A percentile compares a stretch with the other conserved stretches of the same genome.
These are phyloP conservation scores for Protomyctophum bolini DNA, from an alignment of 2,113 vertebrate genomes.

Conservation along the genomic window DNA sequence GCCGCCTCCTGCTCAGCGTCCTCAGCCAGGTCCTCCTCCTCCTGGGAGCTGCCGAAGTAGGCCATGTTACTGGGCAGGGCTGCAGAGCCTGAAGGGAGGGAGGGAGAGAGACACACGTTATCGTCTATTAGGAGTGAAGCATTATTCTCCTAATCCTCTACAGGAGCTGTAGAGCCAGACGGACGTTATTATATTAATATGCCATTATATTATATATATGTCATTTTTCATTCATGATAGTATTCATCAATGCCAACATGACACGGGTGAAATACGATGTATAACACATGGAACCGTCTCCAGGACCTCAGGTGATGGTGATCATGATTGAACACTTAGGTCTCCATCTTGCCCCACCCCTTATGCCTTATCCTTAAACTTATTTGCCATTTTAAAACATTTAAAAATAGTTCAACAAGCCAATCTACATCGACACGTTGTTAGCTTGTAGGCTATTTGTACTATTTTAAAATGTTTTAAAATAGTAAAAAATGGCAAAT, in stretches of 20 bases:
- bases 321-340: constrained; percentile 19
- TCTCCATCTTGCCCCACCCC: too few relatives aligned
- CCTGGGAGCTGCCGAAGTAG: constrained; percentile 98
- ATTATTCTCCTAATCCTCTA: too few relatives aligned
- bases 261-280: constrained; percentile 29
- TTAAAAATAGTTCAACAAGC: too few relatives aligned
- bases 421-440: too few relatives aligned
- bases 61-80: constrained; percentile 97
- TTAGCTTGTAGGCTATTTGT: too few relatives aligned
- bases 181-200: too few relatives aligned
- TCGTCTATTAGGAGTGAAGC: neutral
- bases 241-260: constrained; percentile 32
- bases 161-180: too few relatives aligned
- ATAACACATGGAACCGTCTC: constrained; percentile 47
- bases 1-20: constrained; percentile 89
- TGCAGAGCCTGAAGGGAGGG: constrained; percentile 83
- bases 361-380: too few relatives aligned
- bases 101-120: neutral
- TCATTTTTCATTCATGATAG: constrained; percentile 18
- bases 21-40: constrained; percentile 90
- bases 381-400: too few relatives aligned
- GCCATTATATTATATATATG: too few relatives aligned
- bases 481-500: too few relatives aligned
- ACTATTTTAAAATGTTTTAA: too few relatives aligned
- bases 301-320: constrained; percentile 27